These are phyloP conservation scores for Latrodectus geometricus DNA, from an alignment of 1,140 invertebrate species.

Conservation along the genomic window DNA sequence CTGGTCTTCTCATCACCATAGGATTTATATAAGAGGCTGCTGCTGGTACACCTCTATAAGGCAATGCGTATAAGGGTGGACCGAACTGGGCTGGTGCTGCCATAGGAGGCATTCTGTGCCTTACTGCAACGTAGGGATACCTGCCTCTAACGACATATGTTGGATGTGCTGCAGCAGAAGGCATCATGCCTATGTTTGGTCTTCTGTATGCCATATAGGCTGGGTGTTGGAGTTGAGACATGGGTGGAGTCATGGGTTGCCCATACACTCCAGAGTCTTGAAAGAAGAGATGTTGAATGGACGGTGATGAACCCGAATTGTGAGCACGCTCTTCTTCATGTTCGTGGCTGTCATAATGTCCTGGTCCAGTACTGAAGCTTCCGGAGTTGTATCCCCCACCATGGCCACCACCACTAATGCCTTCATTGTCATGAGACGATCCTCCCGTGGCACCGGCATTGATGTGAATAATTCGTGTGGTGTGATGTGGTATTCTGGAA, in stretches of 20 bases:
- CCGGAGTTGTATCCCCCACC: conserved; percentile 1
- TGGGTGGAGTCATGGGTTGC: neutral
- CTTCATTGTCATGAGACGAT: neutral
- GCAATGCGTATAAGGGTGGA: conserved; percentile 17
- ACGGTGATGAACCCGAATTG: neutral
- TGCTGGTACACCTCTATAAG: conserved; percentile 14
- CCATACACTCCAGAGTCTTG: conserved; percentile 21
- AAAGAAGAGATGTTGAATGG: conserved; percentile 30
- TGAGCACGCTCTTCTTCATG: neutral
- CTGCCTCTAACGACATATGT: neutral
- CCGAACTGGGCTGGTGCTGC: neutral
- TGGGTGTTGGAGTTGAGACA: neutral
- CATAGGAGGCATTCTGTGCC: neutral
- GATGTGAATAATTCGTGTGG: conserved; percentile 52
- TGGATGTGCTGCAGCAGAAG: conserved; percentile 10
- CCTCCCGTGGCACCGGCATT: neutral
- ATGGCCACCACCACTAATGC: neutral
- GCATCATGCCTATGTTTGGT: neutral
- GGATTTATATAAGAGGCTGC: conserved; percentile 3
- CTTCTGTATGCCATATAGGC: conserved; percentile 1
- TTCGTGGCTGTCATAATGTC: neutral
- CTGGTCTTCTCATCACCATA: conserved; percentile 21
- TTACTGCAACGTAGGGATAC: conserved; percentile 8
- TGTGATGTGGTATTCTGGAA: conserved; percentile 40
- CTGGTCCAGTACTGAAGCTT: neutral